Conservation (phyloP, 2,113 vertebrate species). For the Ascaphus truei region DNA sequence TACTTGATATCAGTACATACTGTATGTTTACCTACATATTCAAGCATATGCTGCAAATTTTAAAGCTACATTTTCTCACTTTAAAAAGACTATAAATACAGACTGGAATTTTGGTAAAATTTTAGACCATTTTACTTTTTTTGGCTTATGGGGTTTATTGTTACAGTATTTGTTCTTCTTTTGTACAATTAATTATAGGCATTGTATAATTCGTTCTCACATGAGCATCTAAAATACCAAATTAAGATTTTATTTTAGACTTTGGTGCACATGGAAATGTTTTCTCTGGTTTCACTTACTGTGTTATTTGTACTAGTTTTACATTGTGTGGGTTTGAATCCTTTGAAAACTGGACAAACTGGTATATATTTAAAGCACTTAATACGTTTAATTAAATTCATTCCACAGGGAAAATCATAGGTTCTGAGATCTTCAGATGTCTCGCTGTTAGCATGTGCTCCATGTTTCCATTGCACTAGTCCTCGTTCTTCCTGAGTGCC, state of each 20-base stretch:
- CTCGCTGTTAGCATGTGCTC: slow-evolving; percentile 56
- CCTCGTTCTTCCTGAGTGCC: slow-evolving; percentile 83
- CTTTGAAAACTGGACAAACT: slow-evolving; percentile 82
- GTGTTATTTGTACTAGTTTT: background rate
- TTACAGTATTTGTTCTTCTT: too few relatives aligned
- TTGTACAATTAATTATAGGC: too few relatives aligned
- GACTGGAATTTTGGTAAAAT: too few relatives aligned
- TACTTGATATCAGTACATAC: too few relatives aligned
- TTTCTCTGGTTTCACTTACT: background rate
- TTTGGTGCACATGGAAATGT: background rate
- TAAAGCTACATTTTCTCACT: too few relatives aligned
- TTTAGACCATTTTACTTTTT: too few relatives aligned
- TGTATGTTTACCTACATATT: too few relatives aligned
- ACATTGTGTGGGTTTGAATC: slow-evolving; percentile 46
- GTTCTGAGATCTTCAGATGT: slow-evolving; percentile 54
- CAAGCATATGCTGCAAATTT: too few relatives aligned
- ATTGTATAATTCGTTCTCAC: too few relatives aligned
- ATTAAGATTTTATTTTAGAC: slow-evolving; percentile 8
- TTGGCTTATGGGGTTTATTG: too few relatives aligned
- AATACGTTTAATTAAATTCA: slow-evolving; percentile 62
- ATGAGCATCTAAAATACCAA: too few relatives aligned
- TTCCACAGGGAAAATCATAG: slow-evolving; percentile 86
- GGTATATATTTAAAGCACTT: slow-evolving; percentile 72
- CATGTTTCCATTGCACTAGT: slow-evolving; percentile 76
- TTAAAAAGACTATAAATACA: too few relatives aligned